Conservation (phyloP, 2,888 invertebrate genomes). For the Drosophila stalkeri region DNA sequence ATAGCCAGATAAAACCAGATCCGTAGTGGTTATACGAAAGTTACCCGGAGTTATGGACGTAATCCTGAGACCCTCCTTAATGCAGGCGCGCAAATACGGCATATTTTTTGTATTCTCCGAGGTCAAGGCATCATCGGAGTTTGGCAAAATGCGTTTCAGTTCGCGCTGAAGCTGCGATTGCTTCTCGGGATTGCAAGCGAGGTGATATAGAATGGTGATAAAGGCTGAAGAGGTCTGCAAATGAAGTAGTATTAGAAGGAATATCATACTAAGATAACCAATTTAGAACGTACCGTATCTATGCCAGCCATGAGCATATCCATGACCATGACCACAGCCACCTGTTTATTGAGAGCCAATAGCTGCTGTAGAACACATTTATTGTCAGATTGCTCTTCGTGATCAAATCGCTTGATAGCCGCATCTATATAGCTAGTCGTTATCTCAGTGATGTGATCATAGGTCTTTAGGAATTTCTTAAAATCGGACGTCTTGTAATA, state of each 20-base stretch:
- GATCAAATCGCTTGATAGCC: slow-evolving; percentile 77
- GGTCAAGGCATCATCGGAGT: slow-evolving; percentile 83
- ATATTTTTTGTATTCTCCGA: slow-evolving; percentile 85
- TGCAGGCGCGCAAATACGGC: slow-evolving; percentile 89
- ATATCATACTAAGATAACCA: not conserved
- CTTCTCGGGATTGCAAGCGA: slow-evolving; percentile 88
- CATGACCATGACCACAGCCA: slow-evolving; percentile 89
- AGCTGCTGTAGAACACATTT: slow-evolving; percentile 88
- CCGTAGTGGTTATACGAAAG: slow-evolving; percentile 86
- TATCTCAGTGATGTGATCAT: slow-evolving; percentile 78
- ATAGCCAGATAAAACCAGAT: slow-evolving; percentile 88
- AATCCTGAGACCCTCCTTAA: slow-evolving; percentile 90
- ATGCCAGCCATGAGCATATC: slow-evolving; percentile 91
- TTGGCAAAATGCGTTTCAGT: slow-evolving; percentile 85
- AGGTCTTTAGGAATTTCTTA: slow-evolving; percentile 73
- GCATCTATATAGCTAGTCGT: slow-evolving; percentile 83
- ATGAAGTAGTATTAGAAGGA: not conserved
- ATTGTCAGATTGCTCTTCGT: slow-evolving; percentile 11
- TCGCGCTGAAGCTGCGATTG: slow-evolving; percentile 89
- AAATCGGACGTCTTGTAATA: slow-evolving; percentile 78
- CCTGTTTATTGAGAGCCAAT: slow-evolving; percentile 87
- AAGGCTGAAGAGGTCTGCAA: slow-evolving; percentile 83
- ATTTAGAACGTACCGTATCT: slow-evolving; percentile 87
- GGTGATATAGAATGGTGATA: slow-evolving; percentile 74
- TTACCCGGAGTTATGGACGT: slow-evolving; percentile 88